Percentiles rank a stretch among this genome's conserved stretches.
Conservation (phyloP, 2,113 vertebrate species). For the Bambusicola thoracicus region DNA sequence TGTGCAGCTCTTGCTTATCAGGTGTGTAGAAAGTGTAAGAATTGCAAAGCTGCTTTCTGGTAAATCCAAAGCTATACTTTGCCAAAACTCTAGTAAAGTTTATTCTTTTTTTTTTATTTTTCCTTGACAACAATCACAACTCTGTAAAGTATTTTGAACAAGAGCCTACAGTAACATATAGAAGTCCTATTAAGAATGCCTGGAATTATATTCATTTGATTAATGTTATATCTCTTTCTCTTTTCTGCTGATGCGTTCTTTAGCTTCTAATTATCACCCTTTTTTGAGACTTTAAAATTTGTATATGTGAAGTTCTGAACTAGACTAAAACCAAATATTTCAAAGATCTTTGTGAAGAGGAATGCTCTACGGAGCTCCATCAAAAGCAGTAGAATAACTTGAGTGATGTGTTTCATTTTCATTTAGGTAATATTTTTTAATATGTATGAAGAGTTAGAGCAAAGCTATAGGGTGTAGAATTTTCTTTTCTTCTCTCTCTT, state of each 20-base stretch:
- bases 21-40: neutral
- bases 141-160: neutral
- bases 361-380: neutral
- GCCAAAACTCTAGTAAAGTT: neutral
- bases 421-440: neutral
- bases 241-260: neutral
- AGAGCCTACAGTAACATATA: neutral
- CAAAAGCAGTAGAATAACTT: neutral
- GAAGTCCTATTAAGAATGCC: neutral
- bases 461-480: neutral
- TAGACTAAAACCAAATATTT: neutral
- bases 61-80: neutral
- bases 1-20: neutral
- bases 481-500: neutral
- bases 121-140: neutral
- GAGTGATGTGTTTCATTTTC: neutral
- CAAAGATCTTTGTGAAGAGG: fast-evolving
- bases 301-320: fast-evolving
- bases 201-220: neutral
- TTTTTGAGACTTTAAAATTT: neutral
- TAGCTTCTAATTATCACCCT: neutral
- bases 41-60: neutral
- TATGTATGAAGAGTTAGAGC: neutral
- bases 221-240: neutral
- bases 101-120: neutral